Base-by-base conservation (phyloP, 2,888 invertebrate species). In the Ariolimax columbianus region DNA sequence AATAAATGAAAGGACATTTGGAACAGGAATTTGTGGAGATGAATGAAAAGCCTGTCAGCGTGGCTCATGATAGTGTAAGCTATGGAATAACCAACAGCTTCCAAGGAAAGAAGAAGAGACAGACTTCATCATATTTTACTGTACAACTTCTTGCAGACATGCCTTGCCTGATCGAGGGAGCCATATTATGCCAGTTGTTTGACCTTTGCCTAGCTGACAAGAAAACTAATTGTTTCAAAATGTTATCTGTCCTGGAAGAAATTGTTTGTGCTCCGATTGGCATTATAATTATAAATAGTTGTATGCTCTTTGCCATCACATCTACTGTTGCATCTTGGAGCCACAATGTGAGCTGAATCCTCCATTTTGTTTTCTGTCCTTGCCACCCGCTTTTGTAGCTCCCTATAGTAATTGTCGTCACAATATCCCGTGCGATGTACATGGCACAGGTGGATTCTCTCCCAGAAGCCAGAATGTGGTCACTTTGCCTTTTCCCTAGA, bases 401-500 rank as follows among this genome's bases (percentile, higher is more conserved):
- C 51, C 19, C 77, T 83, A 77, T 3, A 78, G 77, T 11, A 78
- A 14, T 30, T 70, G n/a, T 17, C 51, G 83, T 83, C 83, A 83
- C 70, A 83, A 83, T 40, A 83, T 83, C 1, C 77, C 77, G 36
- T 83, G 83, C 6, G 77, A 51, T n/a, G 83, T 36, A 9, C 47
- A 33, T 26, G 75, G 66, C 17, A 26, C 23, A n/a, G 83, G 70
- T 17, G 68, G 77, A n/a, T 78, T 80, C 82, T 92, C 92, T 7
- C 92, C 92, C 1, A 87, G 79, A 30, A 92, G 89, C 92, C 92
- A 92, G 86, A 90, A 91, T 14, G 92, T 92, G 40, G 89, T 91
- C 19, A 91, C 88, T 59, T 88, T 86, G n/a, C 92, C 92, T 89
- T 92, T 92, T n/a, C 92, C 92, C 91, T 90, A n/a, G n/a, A n/a